phyloP scores from a whole-genome alignment of 2,113 vertebrate species.

The Notechis scutatus region DNA sequence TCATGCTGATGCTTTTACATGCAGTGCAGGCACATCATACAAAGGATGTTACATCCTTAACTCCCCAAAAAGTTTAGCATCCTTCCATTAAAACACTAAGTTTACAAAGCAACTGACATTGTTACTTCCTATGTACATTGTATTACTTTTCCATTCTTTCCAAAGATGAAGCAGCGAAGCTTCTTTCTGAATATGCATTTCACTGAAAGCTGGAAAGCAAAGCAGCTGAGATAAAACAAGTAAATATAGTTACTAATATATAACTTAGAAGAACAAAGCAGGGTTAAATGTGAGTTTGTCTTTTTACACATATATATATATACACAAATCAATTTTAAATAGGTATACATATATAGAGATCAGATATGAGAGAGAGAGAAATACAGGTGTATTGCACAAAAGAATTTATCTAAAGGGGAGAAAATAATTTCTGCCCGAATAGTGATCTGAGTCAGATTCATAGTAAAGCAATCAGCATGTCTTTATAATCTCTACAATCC shows the following conservation, averaged over 20 bases:
- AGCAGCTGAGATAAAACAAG: neutral
- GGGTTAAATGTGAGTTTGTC: too few species aligned
- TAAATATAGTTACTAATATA: neutral
- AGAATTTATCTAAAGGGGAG: neutral
- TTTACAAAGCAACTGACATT: neutral
- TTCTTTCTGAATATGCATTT: neutral
- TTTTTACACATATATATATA: too few species aligned
- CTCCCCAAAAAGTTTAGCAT: neutral
- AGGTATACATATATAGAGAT: too few species aligned
- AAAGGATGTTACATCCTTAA: neutral
- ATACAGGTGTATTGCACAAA: neutral
- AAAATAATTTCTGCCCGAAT: neutral
- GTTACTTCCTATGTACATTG: neutral
- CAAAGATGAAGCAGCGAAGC: neutral
- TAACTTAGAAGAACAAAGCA: too few species aligned
- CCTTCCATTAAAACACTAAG: neutral
- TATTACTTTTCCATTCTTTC: neutral
- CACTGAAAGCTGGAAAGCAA: neutral
- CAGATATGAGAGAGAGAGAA: too few species aligned
- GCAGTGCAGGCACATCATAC: neutral
- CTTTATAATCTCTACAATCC: neutral
- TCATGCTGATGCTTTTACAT: neutral
- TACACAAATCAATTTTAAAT: too few species aligned
- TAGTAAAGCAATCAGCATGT: neutral
- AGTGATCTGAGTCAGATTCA: neutral